Conservation (phyloP, 2,113 vertebrate genomes). For the Cathartes aura region DNA sequence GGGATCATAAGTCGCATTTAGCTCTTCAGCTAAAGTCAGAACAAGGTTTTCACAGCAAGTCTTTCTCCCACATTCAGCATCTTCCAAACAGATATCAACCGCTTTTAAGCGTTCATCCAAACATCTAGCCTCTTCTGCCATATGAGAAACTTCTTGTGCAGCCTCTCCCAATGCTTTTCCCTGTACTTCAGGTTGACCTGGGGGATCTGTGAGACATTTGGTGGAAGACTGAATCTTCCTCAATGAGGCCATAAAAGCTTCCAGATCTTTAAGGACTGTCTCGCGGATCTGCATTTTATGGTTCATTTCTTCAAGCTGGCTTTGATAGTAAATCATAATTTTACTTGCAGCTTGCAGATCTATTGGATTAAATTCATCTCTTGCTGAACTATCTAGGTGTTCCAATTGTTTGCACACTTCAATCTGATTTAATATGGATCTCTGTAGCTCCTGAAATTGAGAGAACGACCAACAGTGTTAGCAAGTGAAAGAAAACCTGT, state of each 20-base stretch:
- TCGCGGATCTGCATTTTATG: slow-evolving; percentile 79
- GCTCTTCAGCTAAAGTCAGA: slow-evolving; percentile 57
- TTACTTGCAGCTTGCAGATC: slow-evolving; percentile 77
- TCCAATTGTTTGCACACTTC: slow-evolving; percentile 79
- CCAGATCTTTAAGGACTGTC: slow-evolving; percentile 80
- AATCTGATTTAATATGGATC: slow-evolving; percentile 76
- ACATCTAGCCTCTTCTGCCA: slow-evolving; percentile 82
- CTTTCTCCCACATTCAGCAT: slow-evolving; percentile 60
- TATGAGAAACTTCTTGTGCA: slow-evolving; percentile 70
- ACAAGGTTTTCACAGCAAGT: slow-evolving; percentile 85
- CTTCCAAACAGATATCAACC: slow-evolving; percentile 75
- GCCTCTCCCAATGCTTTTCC: slow-evolving; percentile 53
- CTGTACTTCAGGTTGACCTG: slow-evolving; percentile 36
- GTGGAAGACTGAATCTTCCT: slow-evolving; percentile 75
- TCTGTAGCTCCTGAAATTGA: slow-evolving; percentile 68
- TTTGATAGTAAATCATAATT: slow-evolving; percentile 77
- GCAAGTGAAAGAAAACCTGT: neutral
- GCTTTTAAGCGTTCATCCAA: slow-evolving; percentile 82
- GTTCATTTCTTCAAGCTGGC: slow-evolving; percentile 80
- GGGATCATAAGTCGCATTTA: slow-evolving; percentile 13
- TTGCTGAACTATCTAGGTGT: slow-evolving; percentile 58
- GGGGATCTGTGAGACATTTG: slow-evolving; percentile 21
- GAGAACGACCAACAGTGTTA: neutral
- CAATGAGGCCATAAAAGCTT: slow-evolving; percentile 85
- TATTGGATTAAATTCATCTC: slow-evolving; percentile 76